Conservation (phyloP, 2,797 vertebrate species). For the Avahi laniger region DNA sequence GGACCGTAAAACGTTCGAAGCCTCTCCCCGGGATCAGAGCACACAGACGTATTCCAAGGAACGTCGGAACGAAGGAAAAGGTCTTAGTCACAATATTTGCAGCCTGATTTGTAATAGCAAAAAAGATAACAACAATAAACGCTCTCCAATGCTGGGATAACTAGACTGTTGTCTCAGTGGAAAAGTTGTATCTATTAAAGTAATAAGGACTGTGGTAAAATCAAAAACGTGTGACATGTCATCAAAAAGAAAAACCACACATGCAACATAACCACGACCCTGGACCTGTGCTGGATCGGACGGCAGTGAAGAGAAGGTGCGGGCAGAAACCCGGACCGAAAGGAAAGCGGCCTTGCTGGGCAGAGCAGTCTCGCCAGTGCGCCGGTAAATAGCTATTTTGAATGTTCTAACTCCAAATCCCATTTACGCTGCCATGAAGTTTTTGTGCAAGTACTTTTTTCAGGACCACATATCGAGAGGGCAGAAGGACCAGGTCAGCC, state of each 20-base stretch:
- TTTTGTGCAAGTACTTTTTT: background rate
- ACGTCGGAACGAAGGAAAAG: background rate
- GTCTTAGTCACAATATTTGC: background rate
- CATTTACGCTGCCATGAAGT: background rate
- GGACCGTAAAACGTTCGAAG: accelerated
- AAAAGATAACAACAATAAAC: no score
- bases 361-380: background rate
- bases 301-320: accelerated
- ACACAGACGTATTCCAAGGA: background rate
- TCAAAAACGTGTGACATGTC: accelerated
- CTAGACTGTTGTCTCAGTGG: accelerated
- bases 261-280: accelerated
- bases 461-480: background rate
- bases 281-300: accelerated
- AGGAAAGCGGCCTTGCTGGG: accelerated
- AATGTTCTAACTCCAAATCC: background rate
- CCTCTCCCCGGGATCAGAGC: background rate
- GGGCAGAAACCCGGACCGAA: accelerated
- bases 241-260: background rate
- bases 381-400: background rate
- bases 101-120: background rate
- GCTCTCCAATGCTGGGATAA: accelerated
- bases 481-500: background rate
- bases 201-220: accelerated
- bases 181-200: accelerated